A percentile compares a stretch with the other conserved stretches of the same genome.
Evolutionary conservation across 2,888 invertebrate species (phyloP).

Genomic region (Brachyopa scutellaris): DNA sequence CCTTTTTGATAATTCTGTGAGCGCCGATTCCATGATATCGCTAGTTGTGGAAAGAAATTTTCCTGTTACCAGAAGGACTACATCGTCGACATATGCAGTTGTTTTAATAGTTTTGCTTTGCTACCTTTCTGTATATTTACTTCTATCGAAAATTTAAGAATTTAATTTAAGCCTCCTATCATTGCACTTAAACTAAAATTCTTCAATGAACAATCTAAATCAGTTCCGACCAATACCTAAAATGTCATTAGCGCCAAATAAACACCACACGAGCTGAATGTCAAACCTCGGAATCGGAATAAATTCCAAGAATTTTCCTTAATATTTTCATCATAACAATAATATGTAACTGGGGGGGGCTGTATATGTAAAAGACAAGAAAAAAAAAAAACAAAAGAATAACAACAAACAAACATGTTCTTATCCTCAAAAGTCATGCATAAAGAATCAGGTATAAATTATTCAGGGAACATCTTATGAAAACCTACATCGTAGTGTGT

Average conservation of each 20-base stretch:
- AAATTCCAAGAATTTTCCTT: conserved; percentile 3
- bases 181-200: too few relatives aligned
- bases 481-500: conserved; percentile 54
- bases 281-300: conserved; percentile 11
- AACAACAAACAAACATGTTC: conserved; percentile 52
- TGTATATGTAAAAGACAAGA: conserved; percentile 19
- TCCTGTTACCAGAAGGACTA: too few relatives aligned
- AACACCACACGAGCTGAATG: background rate
- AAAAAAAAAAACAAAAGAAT: conserved; percentile 18
- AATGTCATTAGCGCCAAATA: conserved; percentile 35
- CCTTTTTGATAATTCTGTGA: too few relatives aligned
- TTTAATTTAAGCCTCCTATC: too few relatives aligned
- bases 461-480: conserved; percentile 64
- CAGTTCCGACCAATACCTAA: background rate
- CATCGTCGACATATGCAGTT: too few relatives aligned
- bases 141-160: too few relatives aligned
- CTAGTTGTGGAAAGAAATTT: too few relatives aligned
- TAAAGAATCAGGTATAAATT: conserved; percentile 65
- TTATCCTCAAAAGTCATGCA: conserved; percentile 64
- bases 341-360: conserved; percentile 10
- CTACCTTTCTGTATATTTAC: too few relatives aligned
- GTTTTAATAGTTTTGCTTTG: too few relatives aligned
- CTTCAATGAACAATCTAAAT: too few relatives aligned
- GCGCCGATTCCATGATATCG: too few relatives aligned
- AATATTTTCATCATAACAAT: conserved; percentile 6